A percentile compares a stretch with the other conserved stretches of the same genome.
These are phyloP conservation scores for Drosophila colorata DNA, from an alignment of 2,888 invertebrate genomes.

Conservation along the genomic window DNA sequence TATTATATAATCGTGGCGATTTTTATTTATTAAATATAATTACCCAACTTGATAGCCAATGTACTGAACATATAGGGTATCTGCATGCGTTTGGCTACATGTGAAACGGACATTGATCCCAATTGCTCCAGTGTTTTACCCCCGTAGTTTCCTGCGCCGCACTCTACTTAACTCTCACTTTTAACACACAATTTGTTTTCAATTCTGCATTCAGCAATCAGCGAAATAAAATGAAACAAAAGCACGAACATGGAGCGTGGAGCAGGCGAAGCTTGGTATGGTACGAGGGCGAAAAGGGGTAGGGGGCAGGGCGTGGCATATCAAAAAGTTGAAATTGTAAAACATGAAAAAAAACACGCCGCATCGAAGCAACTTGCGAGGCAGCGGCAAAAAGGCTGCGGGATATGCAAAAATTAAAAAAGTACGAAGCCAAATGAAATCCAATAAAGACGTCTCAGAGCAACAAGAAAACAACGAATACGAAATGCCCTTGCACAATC, in stretches of 20 bases:
- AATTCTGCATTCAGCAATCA: conserved; percentile 48
- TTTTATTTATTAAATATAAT: too few relatives aligned
- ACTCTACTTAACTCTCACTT: conserved; percentile 44
- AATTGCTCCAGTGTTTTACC: background rate
- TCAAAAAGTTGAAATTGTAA: conserved; percentile 56
- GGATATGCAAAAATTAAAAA: conserved; percentile 68
- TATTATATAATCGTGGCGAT: too few relatives aligned
- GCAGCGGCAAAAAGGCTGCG: conserved; percentile 54
- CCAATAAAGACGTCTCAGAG: conserved; percentile 29
- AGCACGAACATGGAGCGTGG: background rate
- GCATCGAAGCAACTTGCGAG: conserved; percentile 20
- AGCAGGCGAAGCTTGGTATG: too few relatives aligned
- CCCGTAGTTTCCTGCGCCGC: conserved; percentile 18
- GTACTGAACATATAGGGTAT: conserved; percentile 11
- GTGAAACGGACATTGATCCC: conserved; percentile 31
- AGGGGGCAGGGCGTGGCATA: conserved; percentile 7
- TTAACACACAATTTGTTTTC: conserved; percentile 56
- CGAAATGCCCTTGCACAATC: conserved; percentile 3
- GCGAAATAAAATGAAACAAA: conserved; percentile 12
- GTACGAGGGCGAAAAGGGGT: too few relatives aligned
- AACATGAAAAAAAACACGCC: conserved; percentile 28
- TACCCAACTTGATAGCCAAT: background rate
- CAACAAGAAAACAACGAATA: background rate
- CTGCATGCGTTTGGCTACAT: background rate
- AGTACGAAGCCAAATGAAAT: conserved; percentile 50